Evolutionary conservation across 2,113 vertebrate genomes (phyloP).

Genomic region (Lepus americanus): DNA sequence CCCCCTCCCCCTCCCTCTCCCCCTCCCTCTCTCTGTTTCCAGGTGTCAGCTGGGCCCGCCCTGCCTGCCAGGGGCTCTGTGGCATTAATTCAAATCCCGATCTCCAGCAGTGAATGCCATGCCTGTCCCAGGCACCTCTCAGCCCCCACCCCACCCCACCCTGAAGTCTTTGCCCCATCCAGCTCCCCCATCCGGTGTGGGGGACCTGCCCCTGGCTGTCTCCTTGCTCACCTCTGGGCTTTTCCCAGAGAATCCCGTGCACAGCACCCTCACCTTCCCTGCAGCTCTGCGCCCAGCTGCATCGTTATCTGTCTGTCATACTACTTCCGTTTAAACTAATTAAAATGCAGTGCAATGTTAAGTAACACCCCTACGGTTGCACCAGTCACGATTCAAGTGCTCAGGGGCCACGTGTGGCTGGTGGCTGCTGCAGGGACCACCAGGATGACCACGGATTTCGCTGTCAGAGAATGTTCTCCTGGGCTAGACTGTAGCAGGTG

Average conservation of each 20-base stretch:
- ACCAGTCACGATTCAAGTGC: neutral
- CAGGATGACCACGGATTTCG: too few relatives aligned
- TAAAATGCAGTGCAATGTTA: neutral
- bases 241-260: too few relatives aligned
- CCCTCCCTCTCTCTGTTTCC: neutral
- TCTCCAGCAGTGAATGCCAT: neutral
- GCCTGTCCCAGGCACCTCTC: neutral
- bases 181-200: too few relatives aligned
- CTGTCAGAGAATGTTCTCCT: neutral
- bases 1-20: too few relatives aligned
- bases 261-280: neutral
- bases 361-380: neutral
- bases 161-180: neutral
- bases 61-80: neutral
- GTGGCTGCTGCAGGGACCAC: too few relatives aligned
- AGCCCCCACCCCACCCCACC: neutral
- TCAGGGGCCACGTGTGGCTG: neutral
- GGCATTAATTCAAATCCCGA: neutral
- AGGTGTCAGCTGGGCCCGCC: neutral
- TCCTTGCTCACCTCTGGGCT: neutral
- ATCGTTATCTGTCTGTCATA: neutral
- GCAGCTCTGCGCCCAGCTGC: neutral
- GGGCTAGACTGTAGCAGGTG: neutral
- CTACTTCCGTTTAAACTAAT: neutral
- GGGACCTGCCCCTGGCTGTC: neutral